phyloP scores from a whole-genome alignment of 2,113 vertebrate genomes.

The Psilopogon haemacephalus region DNA sequence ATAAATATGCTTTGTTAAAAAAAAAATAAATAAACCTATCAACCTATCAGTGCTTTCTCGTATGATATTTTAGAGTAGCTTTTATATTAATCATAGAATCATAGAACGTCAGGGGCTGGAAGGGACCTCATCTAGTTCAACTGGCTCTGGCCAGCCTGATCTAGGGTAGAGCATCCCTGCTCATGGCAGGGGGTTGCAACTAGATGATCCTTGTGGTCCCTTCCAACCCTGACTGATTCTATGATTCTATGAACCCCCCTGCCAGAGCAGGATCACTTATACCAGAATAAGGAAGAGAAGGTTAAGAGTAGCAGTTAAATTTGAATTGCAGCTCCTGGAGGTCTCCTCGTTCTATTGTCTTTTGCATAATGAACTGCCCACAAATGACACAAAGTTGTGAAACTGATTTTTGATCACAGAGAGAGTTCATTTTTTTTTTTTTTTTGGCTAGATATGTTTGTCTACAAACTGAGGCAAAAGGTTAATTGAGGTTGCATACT shows the following conservation, averaged over 20 bases:
- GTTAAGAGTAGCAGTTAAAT: neutral
- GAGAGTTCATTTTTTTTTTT: neutral
- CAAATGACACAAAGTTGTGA: neutral
- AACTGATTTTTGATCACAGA: neutral
- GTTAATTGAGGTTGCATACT: slow-evolving; percentile 50
- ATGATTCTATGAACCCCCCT: no score
- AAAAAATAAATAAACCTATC: neutral
- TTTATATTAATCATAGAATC: neutral
- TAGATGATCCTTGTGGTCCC: no score
- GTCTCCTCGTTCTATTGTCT: neutral
- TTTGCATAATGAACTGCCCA: neutral
- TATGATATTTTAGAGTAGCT: neutral
- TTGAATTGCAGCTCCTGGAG: neutral
- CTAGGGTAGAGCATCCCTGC: no score
- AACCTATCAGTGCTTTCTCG: neutral
- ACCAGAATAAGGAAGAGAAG: neutral
- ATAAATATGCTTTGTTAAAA: neutral
- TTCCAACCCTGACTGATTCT: no score
- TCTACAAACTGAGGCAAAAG: slow-evolving; percentile 20
- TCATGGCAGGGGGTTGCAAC: no score
- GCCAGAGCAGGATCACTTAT: no score
- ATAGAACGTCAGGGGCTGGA: no score
- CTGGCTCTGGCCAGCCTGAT: no score
- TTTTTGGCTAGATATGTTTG: neutral
- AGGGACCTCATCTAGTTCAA: no score